These are phyloP conservation scores for Pegoplata infirma DNA, from an alignment of 2,888 invertebrate genomes.

Conservation along the genomic window DNA sequence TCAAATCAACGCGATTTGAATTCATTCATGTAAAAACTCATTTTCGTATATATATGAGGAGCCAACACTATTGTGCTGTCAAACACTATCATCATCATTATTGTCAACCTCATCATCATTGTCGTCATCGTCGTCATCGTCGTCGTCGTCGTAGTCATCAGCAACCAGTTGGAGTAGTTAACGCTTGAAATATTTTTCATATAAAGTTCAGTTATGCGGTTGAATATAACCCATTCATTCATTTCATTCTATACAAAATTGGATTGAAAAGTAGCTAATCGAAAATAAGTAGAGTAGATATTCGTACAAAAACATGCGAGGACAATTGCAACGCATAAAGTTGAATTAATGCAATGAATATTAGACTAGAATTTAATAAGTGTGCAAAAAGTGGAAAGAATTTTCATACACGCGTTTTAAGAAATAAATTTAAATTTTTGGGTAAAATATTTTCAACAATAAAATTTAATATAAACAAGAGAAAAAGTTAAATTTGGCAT, in stretches of 20 bases:
- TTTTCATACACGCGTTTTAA: too few relatives aligned
- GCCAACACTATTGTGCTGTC: not conserved
- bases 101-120: not conserved
- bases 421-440: too few relatives aligned
- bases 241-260: not conserved
- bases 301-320: too few relatives aligned
- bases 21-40: conserved; percentile 38
- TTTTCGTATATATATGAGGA: conserved; percentile 19
- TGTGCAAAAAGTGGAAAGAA: not conserved
- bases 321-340: conserved; percentile 1
- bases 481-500: too few relatives aligned
- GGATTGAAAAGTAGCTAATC: not conserved
- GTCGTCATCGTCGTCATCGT: not conserved
- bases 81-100: not conserved
- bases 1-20: conserved; percentile 27
- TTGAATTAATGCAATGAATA: not conserved
- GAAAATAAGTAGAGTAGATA: not conserved
- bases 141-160: not conserved
- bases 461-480: too few relatives aligned
- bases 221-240: conserved; percentile 31
- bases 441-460: too few relatives aligned
- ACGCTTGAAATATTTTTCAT: conserved; percentile 45
- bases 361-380: conserved; percentile 16
- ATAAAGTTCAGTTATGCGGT: conserved; percentile 41
- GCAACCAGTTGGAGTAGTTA: conserved; percentile 19